A percentile compares a stretch with the other conserved stretches of the same genome.
These are phyloP conservation scores for Parus major DNA, from an alignment of 2,113 vertebrate genomes.

Conservation along the genomic window DNA sequence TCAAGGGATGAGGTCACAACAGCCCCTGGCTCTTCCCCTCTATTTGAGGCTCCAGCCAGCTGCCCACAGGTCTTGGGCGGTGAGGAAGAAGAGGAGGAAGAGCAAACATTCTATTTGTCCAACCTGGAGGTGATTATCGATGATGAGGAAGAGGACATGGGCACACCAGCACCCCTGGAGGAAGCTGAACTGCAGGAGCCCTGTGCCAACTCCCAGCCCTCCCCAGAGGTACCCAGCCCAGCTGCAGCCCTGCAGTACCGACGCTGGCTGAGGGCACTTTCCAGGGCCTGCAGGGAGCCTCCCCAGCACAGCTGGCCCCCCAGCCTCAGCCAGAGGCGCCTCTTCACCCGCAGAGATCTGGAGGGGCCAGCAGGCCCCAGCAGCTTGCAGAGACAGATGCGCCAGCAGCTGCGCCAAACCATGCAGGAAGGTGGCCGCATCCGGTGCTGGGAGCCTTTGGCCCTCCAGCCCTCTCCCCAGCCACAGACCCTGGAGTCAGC, in stretches of 20 bases:
- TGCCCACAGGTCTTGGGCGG: not conserved
- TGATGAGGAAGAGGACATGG: not conserved
- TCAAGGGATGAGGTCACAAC: rapidly evolving
- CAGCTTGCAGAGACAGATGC: not conserved
- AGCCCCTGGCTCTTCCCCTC: not conserved
- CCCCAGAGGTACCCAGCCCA: rapidly evolving
- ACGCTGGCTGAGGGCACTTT: conserved; percentile 63
- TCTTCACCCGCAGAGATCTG: not conserved
- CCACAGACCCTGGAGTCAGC: not conserved
- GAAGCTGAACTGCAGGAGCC: not conserved
- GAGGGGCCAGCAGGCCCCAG: rapidly evolving
- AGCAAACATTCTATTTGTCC: conserved; percentile 25
- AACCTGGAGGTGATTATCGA: conserved; percentile 18
- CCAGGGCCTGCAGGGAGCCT: not conserved
- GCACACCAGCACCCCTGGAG: not conserved
- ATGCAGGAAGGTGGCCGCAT: not conserved
- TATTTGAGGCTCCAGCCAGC: not conserved
- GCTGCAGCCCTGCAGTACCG: not conserved
- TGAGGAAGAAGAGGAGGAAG: not conserved
- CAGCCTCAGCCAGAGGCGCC: conserved; percentile 34
- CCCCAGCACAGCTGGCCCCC: not conserved
- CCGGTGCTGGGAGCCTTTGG: not conserved
- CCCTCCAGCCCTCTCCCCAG: rapidly evolving
- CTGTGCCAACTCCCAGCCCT: not conserved
- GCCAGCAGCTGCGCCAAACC: not conserved